Base-by-base conservation (phyloP, 2,113 vertebrate genomes). In the Clinocottus analis region DNA sequence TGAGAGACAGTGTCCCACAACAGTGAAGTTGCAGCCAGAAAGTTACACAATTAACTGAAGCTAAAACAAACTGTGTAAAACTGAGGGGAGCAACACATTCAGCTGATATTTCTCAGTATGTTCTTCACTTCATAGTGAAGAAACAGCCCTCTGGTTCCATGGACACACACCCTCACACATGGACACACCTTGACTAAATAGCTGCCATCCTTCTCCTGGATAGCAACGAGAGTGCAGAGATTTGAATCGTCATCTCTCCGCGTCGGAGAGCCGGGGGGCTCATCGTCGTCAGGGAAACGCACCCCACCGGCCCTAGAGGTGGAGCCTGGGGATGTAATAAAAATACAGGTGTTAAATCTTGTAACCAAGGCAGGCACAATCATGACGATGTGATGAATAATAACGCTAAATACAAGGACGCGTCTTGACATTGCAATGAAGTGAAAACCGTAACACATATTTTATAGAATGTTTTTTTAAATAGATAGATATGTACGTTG, bases 141-240 rank as follows among this genome's bases (percentile, higher is more conserved):
- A 29, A 56, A 27, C 33, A 41, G 49, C 21, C 2, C 31, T 10
- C 25, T 23, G 23, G 8, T 71, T 56, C 69, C 19, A 45, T 16
- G 25, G n/a, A 7, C 13, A 31, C 45, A 51, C 37, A 74, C 65
- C 2, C 12, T 25, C 17, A 61, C 45, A 51, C 27, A 74, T 49
- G 3, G 0, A 67, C 87, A 77, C 59, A 93, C 93, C 89, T 94
- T 94, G 43, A 94, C 93, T 58, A 93, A 77, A 75, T 90, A 94
- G 79, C 81, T 85, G 17, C 91, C 88, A 12, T 93, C 91, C 17
- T 92, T 87, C 53, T 93, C 90, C 11, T 16, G 77, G 13, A 89
- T 17, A 49, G 93, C 93, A 11, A 83, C 17, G 58, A 94, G 90
- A 58, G 82, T 51, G 5, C 82, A 86, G 0, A 89, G 76, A 47